Base-by-base conservation (phyloP, 2,888 invertebrate species). In the Carcina quercana region DNA sequence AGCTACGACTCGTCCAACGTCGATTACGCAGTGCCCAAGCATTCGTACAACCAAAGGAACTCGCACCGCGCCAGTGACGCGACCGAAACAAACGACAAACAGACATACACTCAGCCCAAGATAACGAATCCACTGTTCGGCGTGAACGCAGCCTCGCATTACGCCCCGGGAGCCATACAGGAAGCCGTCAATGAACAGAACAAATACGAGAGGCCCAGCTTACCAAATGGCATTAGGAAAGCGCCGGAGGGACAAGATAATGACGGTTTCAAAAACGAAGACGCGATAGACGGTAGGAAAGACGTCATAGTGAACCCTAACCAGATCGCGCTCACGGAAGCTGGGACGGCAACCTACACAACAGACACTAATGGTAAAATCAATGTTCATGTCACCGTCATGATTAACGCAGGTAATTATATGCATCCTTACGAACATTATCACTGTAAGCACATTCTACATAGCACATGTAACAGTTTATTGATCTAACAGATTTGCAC, bases 351-450 rank as follows among this genome's bases (percentile, higher is more conserved):
- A 33, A 84, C 87, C 38, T 89, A 90, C 79, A 87, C 89, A 49
- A 88, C 91, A 48, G 89, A 90, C 73, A 85, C 91, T 82, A 94
- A 94, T 86, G 93, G 93, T 70, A 94, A 94, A 86, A 93, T 92
- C 84, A 93, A 92, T 87, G 93, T 92, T 72, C 92, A 91, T 86
- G 93, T 93, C 70, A 92, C 93, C 69, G 93, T 93, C 76, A 90
- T 93, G 83, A 95, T 94, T 64, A 91, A 91, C 67, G 89, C 90
- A 54, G 88, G 88, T 70, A 79, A 83, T 75, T 82, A 82, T 80
- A 78, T 82, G 80, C 83, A 80, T 84, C 82, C 80, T 73, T 79
- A 74, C 64, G 71, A 69, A 72, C 59, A 62, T 56, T 55, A 11
- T 56, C 50, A 55, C 47, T 48, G 55, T 57, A 59, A 51, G 69